Evolutionary conservation across 2,797 vertebrate species (phyloP), one percentile per base, ranked within the genome.

Genomic region (Coracias cyanogaster): DNA sequence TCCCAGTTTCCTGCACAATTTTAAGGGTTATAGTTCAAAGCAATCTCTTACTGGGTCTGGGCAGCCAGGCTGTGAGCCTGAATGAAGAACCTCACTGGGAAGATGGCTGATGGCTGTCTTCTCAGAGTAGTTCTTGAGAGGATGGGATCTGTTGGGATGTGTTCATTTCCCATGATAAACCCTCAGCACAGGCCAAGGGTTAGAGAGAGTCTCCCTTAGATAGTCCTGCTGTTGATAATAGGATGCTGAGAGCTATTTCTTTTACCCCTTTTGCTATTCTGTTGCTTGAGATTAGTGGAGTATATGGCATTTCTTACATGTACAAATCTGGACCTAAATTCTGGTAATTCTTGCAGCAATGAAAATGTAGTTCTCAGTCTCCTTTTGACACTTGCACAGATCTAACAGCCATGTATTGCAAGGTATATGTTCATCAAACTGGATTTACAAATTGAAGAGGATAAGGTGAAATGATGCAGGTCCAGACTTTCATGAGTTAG

Each of bases 281-380:
- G 37, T 37, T 69, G 58, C 41, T 82, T 25, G 51, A 86, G 43
- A 39, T 35, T 22, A 18, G 46, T 18, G 16, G 54, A 41, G 17
- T 3, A 2, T 14, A 5, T 33, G 31, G 29, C 1, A 3, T 39
- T 89, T 48, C 25, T 37, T 48, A 29, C 35, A 9, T 4, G 2
- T 51, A 51, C 10, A 81, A 51, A 70, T 43, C 22, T 46, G 29
- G 43, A 33, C 33, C 12, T 41, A 11, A 17, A 8, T 43, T 69
- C n/a, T 79, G 29, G 18, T 64, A 60, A 55, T 16, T 79, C 22
- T 5, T 13, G 41, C 12, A 54, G 3, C 49, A 58, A 37, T 31
- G 70, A 73, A 19, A 58, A 62, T 1, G 1, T 54, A 48, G 6
- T 49, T 81, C 15, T 72, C 6, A 5, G 7, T 83, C 61, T 60